Percentiles rank a stretch among this genome's conserved stretches.
phyloP scores from a whole-genome alignment of 1,140 invertebrate genomes.

The Hyposmocoma kahamanoa region DNA sequence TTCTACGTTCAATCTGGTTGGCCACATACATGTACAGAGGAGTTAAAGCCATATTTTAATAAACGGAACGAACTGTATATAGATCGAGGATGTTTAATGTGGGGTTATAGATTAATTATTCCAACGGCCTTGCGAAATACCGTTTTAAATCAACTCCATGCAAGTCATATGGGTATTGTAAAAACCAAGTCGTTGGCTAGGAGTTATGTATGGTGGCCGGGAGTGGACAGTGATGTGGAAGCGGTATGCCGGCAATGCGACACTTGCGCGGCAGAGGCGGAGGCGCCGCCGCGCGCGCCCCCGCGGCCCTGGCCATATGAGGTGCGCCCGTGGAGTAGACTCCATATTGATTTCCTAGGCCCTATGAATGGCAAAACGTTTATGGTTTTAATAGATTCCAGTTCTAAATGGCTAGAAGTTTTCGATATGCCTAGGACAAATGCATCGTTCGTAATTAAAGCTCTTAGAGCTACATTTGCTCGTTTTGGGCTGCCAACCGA shows the following conservation, averaged over 20 bases:
- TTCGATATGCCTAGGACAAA: background rate
- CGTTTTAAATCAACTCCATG: too few species aligned
- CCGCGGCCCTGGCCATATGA: background rate
- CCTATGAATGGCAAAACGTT: background rate
- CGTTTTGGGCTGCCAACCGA: background rate
- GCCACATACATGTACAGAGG: constrained; percentile 2
- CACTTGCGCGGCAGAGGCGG: too few species aligned
- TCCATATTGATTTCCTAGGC: background rate
- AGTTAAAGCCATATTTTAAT: too few species aligned
- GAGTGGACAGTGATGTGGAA: too few species aligned
- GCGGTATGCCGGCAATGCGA: background rate
- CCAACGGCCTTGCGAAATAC: too few species aligned
- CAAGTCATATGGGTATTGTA: too few species aligned
- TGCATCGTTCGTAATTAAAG: background rate
- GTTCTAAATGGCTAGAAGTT: background rate
- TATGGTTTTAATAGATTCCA: background rate
- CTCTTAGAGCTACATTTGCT: background rate
- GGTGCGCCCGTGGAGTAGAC: background rate
- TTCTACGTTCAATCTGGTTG: constrained; percentile 18
- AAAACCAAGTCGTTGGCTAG: too few species aligned
- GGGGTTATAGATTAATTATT: too few species aligned
- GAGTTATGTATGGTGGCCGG: too few species aligned
- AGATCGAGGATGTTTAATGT: too few species aligned
- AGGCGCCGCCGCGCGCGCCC: too few species aligned
- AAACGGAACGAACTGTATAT: too few species aligned